Base-by-base conservation (phyloP, 2,888 invertebrate genomes). In the Lampropteryx suffumata region DNA sequence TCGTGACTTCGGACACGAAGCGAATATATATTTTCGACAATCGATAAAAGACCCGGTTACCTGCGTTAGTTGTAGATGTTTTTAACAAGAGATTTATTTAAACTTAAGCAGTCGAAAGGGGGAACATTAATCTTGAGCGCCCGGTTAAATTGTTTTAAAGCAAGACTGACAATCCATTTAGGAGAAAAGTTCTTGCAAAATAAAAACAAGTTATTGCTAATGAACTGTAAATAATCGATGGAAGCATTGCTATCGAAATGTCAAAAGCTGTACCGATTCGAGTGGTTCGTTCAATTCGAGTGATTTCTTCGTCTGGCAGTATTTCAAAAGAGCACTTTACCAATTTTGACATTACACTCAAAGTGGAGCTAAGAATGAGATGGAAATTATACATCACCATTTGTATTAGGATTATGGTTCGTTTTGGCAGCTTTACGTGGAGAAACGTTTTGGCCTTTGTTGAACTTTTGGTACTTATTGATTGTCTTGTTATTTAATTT, bases 301-400 rank as follows among this genome's bases (percentile, higher is more conserved):
- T 67, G 64, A 54, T 65, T 54, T 35, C 42, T 64, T 50, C 59
- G 67, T 54, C 71, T 79, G 81, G 80, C 79, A 80, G 73, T 81
- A 79, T 77, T 79, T 82, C 80, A 80, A 79, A 73, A 76, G 73
- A 79, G 76, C 79, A 79, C 82, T 81, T 78, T 79, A 76, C 54
- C n/a, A 59, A 52, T 59, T 59, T 57, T 62, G 61, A 59, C 52
- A 55, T 56, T 56, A 57, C 52, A 55, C 54, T 50, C 45, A 48
- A 57, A 40, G 55, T 51, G 53, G 45, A 61, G 50, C 42, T 55
- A 56, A 53, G 51, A 51, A 52, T 56, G 41, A 52, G 45, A 54
- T 56, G 54, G 48, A 56, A 55, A 58, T 61, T 44, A 50, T 53
- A 52, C 52, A 47, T 37, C 39, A 48, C 47, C 43, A 35, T 52